These are phyloP conservation scores for Phrynocephalus guinanensis DNA, from an alignment of 2,797 vertebrate species.

Conservation along the genomic window DNA sequence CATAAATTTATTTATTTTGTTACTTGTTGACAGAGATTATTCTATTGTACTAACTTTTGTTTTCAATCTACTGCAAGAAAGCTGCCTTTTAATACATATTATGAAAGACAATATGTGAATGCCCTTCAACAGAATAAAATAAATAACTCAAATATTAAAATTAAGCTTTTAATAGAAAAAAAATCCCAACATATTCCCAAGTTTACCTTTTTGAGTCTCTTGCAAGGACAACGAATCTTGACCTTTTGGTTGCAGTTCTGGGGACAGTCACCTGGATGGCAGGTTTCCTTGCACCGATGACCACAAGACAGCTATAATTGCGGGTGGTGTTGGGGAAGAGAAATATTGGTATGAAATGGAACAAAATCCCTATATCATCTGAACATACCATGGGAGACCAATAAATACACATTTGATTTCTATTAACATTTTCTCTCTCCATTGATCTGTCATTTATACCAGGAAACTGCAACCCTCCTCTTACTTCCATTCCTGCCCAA, in stretches of 20 bases:
- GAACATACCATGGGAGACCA: not conserved
- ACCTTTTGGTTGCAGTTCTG: constrained; percentile 91
- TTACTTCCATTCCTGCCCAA: not conserved
- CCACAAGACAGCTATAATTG: constrained; percentile 87
- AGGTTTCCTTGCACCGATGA: constrained; percentile 92
- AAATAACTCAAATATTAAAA: not conserved
- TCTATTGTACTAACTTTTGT: not conserved
- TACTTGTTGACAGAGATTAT: not conserved
- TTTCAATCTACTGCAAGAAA: not conserved
- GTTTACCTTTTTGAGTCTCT: constrained; percentile 92
- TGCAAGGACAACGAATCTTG: constrained; percentile 92
- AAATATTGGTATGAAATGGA: not conserved
- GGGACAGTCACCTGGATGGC: constrained; percentile 88
- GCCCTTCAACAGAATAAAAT: not conserved
- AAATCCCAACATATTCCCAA: not conserved
- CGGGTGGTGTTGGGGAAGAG: not conserved
- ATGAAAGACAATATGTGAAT: not conserved
- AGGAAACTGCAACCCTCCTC: not conserved
- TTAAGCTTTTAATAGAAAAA: not conserved
- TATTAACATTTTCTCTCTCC: not conserved
- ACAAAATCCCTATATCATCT: constrained; percentile 20
- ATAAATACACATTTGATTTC: not conserved
- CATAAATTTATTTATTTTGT: not conserved
- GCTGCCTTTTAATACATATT: not conserved
- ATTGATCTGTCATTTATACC: not conserved